Evolutionary conservation across 2,113 vertebrate genomes (phyloP), one percentile per base, ranked within the genome.

Genomic region (Gorilla gorilla): DNA sequence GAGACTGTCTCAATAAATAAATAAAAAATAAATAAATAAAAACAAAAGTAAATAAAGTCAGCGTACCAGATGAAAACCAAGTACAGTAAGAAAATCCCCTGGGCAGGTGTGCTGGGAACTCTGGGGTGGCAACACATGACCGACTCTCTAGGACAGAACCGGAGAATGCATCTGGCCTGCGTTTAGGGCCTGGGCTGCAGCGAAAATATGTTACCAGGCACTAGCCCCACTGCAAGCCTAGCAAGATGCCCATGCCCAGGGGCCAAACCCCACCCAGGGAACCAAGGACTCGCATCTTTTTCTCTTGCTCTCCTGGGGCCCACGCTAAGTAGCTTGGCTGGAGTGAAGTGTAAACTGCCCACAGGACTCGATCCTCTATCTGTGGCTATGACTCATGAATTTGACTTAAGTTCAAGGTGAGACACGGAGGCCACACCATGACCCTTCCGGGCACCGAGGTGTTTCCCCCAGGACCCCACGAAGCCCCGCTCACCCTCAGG

Each of bases 401-500:
- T 4, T 25, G 23, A 57, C 48, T 6, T 10, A 8, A 89, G n/a
- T 10, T 25, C 4, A 27, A 55, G 17, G 32, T 3, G 75, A 83
- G 40, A 3, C 23, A 16, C 7, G 1, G 3, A 48, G 4, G 45
- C 32, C 68, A 1, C 48, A 1, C 7, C 14, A 4, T 23, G 6
- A 4, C 17, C 6, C 64, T 55, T 14, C 25, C 3, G 3, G 78
- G 50, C 70, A 3, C 81, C 2, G 11, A 5, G 76, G 27, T 66
- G 17, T 16, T 32, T 14, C 68, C 55, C 48, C 10, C 12, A 27
- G 8, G 30, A 55, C 2, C 16, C 50, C 6, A 12, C 23, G 2
- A 5, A 12, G 84, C 35, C 76, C 35, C 5, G 20, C 61, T 64
- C 61, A 64, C 27, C 99, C 98, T 99, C 52, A 99, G 96, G 35